Evolutionary conservation across 2,888 invertebrate genomes (phyloP).

Genomic region (Heteromurus nitidus): DNA sequence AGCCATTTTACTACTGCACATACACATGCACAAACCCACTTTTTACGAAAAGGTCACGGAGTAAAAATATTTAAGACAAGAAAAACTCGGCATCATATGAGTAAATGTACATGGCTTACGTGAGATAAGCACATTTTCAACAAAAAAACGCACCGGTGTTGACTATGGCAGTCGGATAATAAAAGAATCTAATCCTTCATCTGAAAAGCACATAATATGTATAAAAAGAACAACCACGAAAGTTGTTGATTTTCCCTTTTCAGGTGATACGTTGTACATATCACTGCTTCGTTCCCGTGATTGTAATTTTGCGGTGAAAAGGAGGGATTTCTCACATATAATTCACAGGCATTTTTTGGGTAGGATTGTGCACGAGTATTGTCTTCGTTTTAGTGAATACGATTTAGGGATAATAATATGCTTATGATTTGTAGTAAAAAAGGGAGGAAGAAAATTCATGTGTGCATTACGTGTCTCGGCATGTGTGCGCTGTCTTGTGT

Average conservation of each 20-base stretch:
- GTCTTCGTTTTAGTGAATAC: neutral
- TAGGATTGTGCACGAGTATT: neutral
- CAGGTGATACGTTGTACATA: neutral
- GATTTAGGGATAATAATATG: neutral
- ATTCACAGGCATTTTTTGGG: neutral
- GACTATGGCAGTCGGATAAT: conserved; percentile 4
- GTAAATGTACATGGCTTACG: no score
- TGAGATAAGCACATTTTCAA: conserved; percentile 15
- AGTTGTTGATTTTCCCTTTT: neutral
- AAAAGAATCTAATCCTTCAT: neutral
- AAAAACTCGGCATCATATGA: no score
- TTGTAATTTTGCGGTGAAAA: neutral
- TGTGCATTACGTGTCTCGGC: conserved; percentile 22
- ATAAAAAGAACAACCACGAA: neutral
- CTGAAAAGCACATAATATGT: no score
- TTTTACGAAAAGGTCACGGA: no score
- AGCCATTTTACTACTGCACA: no score
- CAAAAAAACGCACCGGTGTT: neutral
- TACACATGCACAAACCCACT: no score
- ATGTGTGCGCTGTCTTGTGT: neutral
- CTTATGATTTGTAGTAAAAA: neutral
- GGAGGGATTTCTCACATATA: neutral
- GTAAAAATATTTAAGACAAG: no score
- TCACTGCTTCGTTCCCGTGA: neutral
- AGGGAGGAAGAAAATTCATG: neutral